Conservation (phyloP, 2,888 invertebrate species). For the Galerucella calmariensis region DNA sequence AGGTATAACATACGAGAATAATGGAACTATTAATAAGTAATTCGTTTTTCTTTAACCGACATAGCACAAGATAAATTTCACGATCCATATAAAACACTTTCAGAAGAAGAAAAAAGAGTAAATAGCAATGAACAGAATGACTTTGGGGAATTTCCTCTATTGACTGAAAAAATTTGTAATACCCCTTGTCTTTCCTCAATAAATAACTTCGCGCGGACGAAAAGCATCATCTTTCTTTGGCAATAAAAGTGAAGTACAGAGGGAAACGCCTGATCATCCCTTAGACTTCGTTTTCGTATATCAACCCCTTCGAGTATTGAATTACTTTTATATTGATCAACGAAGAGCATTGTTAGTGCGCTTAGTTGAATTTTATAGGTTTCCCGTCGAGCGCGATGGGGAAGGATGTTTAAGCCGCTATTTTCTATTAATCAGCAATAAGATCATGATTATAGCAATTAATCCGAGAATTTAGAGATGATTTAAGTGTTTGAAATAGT, state of each 20-base stretch:
- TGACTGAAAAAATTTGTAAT: constrained; percentile 23
- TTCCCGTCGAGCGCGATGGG: constrained; percentile 15
- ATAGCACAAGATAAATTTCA: background rate
- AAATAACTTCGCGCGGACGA: constrained; percentile 10
- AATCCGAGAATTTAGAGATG: background rate
- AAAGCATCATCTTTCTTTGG: constrained; percentile 35
- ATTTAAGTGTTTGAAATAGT: background rate
- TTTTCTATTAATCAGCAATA: constrained; percentile 6
- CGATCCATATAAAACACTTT: background rate
- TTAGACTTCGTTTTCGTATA: constrained; percentile 21
- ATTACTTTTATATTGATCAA: constrained; percentile 40
- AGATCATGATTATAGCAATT: background rate
- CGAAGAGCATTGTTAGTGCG: constrained; percentile 34
- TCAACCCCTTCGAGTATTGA: constrained; percentile 36
- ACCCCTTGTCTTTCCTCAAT: constrained; percentile 21
- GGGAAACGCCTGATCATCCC: constrained; percentile 36
- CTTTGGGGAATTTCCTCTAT: constrained; percentile 26
- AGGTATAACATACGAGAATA: too few species aligned
- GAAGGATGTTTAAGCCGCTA: constrained; percentile 27
- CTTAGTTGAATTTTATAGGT: constrained; percentile 40
- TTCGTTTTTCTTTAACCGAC: background rate
- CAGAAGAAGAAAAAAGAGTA: background rate
- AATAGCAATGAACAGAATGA: constrained; percentile 14
- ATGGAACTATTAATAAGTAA: background rate
- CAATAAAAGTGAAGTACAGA: constrained; percentile 36